A percentile compares a stretch with the other conserved stretches of the same genome.
Evolutionary conservation across 2,797 vertebrate genomes (phyloP).

Genomic region (Varecia variegata): DNA sequence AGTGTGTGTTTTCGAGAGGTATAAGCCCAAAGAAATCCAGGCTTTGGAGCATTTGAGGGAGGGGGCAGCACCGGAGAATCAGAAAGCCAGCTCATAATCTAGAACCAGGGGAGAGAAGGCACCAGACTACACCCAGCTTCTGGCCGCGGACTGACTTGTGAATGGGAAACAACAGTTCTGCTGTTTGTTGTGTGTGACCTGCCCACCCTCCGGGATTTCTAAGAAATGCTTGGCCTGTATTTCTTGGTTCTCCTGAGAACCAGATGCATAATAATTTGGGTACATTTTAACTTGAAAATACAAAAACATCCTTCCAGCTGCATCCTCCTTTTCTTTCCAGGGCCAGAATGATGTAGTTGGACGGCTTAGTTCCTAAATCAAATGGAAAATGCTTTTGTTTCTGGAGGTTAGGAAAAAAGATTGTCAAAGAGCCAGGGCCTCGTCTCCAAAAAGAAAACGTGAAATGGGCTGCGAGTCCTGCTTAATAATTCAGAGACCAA

Average conservation of each 20-base stretch:
- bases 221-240: constrained; percentile 48
- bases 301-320: constrained; percentile 67
- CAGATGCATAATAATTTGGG: constrained; percentile 5
- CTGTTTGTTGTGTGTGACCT: not conserved
- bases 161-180: not conserved
- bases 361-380: constrained; percentile 20
- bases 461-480: constrained; percentile 18
- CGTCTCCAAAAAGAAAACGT: constrained; percentile 54
- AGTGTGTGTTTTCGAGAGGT: not conserved
- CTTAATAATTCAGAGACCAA: constrained; percentile 70
- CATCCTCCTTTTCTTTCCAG: constrained; percentile 46
- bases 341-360: not conserved
- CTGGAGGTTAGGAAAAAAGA: not conserved
- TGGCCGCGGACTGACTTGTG: not conserved
- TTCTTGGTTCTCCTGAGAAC: constrained; percentile 32
- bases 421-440: constrained; percentile 14
- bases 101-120: not conserved
- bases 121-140: not conserved
- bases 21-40: not conserved
- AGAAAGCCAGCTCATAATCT: not conserved
- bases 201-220: not conserved
- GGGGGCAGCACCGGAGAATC: not conserved
- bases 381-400: constrained; percentile 55
- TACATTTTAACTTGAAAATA: constrained; percentile 44
- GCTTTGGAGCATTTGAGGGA: not conserved